Conservation (phyloP, 2,113 vertebrate species). For the Charina bottae region DNA sequence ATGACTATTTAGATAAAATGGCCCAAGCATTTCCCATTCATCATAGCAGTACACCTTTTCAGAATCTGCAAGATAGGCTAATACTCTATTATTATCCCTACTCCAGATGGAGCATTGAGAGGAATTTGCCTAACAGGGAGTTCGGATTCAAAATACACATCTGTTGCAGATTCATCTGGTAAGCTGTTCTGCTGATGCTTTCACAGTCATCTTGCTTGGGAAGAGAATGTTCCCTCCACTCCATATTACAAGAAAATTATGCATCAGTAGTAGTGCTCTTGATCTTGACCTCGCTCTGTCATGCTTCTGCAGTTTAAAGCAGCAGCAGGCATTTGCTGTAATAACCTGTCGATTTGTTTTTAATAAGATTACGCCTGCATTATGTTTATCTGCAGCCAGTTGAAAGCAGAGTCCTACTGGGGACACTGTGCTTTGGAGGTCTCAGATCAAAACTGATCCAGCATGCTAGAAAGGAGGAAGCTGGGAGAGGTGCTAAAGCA, state of each 20-base stretch:
- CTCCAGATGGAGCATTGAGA: background rate
- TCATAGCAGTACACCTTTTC: background rate
- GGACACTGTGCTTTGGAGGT: background rate
- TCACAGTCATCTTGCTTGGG: background rate
- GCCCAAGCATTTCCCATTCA: background rate
- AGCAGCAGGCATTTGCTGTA: slow-evolving; percentile 5
- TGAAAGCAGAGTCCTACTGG: slow-evolving; percentile 40
- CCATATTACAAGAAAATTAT: slow-evolving; percentile 5
- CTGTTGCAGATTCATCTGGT: background rate
- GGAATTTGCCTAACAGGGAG: background rate
- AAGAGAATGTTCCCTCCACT: background rate
- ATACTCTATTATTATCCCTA: too few relatives aligned
- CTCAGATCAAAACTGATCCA: slow-evolving; percentile 24
- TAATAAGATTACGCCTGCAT: slow-evolving; percentile 32
- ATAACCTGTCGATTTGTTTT: slow-evolving; percentile 28
- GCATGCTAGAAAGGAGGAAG: slow-evolving; percentile 19
- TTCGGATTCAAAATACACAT: background rate
- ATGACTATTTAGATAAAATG: background rate
- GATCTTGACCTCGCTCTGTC: slow-evolving; percentile 13
- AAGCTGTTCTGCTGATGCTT: background rate
- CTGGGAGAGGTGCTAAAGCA: background rate
- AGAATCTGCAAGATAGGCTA: background rate
- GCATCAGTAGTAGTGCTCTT: background rate
- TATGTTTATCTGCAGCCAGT: slow-evolving; percentile 32
- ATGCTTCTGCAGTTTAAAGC: slow-evolving; percentile 21